These are phyloP conservation scores for Leguminivora glycinivorella DNA, from an alignment of 1,140 invertebrate genomes.

Conservation along the genomic window DNA sequence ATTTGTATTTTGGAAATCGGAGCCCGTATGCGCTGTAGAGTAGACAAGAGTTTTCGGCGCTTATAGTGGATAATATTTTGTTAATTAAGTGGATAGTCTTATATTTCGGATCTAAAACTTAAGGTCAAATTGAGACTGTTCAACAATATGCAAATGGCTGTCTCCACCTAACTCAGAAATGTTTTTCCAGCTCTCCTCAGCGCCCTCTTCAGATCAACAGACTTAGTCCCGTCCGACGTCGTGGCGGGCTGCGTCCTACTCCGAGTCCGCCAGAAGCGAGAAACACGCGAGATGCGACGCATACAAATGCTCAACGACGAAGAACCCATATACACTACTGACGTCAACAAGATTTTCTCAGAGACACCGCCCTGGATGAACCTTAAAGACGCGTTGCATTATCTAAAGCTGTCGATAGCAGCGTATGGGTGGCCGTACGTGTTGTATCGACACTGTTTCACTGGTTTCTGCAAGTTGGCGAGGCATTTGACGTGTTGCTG, in stretches of 20 bases:
- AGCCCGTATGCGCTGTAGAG: too few relatives aligned
- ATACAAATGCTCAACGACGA: constrained; percentile 84
- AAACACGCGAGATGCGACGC: constrained; percentile 84
- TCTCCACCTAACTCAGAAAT: constrained; percentile 10
- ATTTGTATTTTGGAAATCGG: too few relatives aligned
- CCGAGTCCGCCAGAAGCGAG: constrained; percentile 85
- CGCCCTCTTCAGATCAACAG: constrained; percentile 88
- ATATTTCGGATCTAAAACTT: too few relatives aligned
- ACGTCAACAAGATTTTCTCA: constrained; percentile 82
- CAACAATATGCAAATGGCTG: constrained; percentile 5
- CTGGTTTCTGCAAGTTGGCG: constrained; percentile 86
- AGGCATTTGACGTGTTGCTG: constrained; percentile 86
- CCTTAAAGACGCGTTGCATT: constrained; percentile 86
- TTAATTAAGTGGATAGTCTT: too few relatives aligned
- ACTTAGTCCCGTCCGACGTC: constrained; percentile 93
- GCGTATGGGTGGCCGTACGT: constrained; percentile 96
- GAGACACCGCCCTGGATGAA: constrained; percentile 88
- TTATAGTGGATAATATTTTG: too few relatives aligned
- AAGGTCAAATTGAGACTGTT: too few relatives aligned
- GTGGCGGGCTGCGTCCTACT: constrained; percentile 92
- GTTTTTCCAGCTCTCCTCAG: constrained; percentile 82
- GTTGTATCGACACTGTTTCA: constrained; percentile 86
- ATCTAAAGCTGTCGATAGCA: constrained; percentile 88
- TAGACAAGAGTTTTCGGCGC: too few relatives aligned
- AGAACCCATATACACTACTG: constrained; percentile 83